Evolutionary conservation across 2,888 invertebrate genomes (phyloP), one percentile per base, ranked within the genome.

Genomic region (Xanthia icteritia): DNA sequence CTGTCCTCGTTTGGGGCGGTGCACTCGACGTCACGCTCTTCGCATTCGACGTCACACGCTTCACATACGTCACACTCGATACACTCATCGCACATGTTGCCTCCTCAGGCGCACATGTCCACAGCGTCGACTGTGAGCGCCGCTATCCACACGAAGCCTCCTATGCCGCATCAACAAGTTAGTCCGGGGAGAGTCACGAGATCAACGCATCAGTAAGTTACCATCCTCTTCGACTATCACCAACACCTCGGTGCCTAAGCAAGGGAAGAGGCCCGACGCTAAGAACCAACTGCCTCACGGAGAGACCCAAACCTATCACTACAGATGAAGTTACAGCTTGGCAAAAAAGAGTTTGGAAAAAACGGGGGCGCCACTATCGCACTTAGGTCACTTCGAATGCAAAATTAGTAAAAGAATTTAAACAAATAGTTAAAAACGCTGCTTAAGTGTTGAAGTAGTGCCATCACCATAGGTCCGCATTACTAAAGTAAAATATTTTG

Each of bases 201-300:
- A 93, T 96, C 31, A 94, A 89, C 31, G 94, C 95, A 0, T 97
- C 74, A 95, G 94, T 83, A 95, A 96, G 83, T 91, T 97, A 36
- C 97, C 97, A 0, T 94, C 97, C 0, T 97, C 97, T 0, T 85
- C 97, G 39, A 96, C 97, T 0, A 96, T 97, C 23, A 97, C 97
- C 0, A 97, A 97, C 89, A 94, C 94, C 0, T 91, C 93, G 0
- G 86, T 91, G 0, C 61, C 91, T 8, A 95, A 94, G 77, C 90
- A 86, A 36, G 81, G 77, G 17, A 96, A 94, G 81, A 95, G 94
- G 69, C 89, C 92, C 0, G 95, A 95, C 9, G 91, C 87, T 11
- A 96, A 95, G 85, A 96, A 95, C 86, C 83, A 93, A 0, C 84
- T 95, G 58, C 82, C 94, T 3, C 71, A 92, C 86, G 17, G 92